Conservation (phyloP, 2,888 invertebrate genomes). For the Cepaea hortensis region DNA sequence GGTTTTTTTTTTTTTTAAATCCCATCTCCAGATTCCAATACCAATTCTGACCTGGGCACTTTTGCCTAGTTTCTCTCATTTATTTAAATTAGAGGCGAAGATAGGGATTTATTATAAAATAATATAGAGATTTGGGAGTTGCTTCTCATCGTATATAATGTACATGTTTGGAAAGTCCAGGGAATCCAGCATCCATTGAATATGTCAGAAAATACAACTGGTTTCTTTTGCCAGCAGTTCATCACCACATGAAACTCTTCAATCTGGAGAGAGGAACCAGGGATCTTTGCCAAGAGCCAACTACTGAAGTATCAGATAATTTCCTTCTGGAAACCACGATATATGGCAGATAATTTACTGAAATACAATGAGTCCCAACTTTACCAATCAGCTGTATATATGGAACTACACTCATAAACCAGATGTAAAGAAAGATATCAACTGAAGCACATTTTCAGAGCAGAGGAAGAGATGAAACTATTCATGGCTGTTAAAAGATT, state of each 20-base stretch:
- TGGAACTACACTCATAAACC: too few species aligned
- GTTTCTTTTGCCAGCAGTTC: not conserved
- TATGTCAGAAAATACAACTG: not conserved
- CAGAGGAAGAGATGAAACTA: too few species aligned
- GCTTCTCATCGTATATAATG: not conserved
- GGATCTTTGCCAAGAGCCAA: not conserved
- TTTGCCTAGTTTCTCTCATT: constrained; percentile 8
- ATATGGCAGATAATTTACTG: too few species aligned
- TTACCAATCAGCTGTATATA: too few species aligned
- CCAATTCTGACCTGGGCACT: constrained; percentile 7
- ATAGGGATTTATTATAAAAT: not conserved
- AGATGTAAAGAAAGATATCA: too few species aligned
- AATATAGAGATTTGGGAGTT: constrained; percentile 22
- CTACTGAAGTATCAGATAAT: too few species aligned
- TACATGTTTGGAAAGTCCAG: not conserved
- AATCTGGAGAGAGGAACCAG: not conserved
- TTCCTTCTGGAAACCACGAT: too few species aligned
- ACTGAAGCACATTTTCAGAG: too few species aligned
- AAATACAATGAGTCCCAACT: too few species aligned
- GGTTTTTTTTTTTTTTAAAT: not conserved
- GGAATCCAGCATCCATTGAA: not conserved
- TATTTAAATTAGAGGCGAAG: not conserved
- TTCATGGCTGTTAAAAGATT: too few species aligned
- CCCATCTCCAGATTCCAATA: constrained; percentile 19
- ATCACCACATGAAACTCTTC: not conserved